Evolutionary conservation across 2,113 vertebrate species (phyloP).

Genomic region (Platycercus adscitus): DNA sequence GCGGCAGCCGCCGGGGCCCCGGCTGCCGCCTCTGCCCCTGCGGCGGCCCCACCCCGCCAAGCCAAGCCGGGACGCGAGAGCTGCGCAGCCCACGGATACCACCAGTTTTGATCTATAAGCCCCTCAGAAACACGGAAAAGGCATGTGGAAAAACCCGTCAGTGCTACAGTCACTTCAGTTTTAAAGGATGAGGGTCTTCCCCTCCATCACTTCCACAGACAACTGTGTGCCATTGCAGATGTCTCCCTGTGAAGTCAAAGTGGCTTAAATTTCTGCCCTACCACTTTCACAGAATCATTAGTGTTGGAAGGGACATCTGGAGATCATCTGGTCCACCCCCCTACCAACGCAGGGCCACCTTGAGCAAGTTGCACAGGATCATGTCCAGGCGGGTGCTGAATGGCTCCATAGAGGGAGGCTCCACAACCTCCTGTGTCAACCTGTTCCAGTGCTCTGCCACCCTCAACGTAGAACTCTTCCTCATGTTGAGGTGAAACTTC

Average conservation of each 20-base stretch:
- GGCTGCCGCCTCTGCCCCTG: background rate
- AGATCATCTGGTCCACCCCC: background rate
- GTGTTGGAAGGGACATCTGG: background rate
- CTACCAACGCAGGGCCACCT: background rate
- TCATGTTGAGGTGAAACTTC: background rate
- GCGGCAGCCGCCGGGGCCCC: rapidly evolving
- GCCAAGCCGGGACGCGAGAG: no score
- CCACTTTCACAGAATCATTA: background rate
- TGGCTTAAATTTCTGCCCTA: background rate
- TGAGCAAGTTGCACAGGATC: background rate
- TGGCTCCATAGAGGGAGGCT: background rate
- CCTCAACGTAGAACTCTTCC: background rate
- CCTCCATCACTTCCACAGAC: no score
- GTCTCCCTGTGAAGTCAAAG: background rate
- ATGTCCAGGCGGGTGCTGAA: background rate
- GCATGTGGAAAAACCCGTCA: background rate
- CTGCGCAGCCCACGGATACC: background rate
- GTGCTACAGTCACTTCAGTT: no score
- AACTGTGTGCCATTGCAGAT: no score
- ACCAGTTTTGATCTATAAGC: background rate
- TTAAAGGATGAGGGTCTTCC: rapidly evolving
- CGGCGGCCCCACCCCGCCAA: no score
- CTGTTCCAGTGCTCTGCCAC: background rate
- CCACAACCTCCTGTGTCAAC: background rate
- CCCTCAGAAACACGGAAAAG: background rate